Base-by-base conservation (phyloP, 2,797 vertebrate genomes). In the Anolis apletophallus region DNA sequence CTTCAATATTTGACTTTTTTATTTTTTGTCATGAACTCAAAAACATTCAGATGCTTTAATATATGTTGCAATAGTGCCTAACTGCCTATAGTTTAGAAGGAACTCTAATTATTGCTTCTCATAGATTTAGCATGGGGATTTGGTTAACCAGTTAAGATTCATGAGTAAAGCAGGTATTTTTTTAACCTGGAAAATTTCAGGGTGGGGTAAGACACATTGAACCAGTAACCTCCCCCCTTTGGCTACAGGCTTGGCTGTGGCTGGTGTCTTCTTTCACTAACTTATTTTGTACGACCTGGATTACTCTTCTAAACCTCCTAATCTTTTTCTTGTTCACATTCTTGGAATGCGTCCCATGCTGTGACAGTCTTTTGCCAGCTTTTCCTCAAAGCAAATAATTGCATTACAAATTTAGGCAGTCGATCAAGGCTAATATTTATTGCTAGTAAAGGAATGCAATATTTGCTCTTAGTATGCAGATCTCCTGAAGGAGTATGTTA, bases 291-390 rank as follows among this genome's bases (percentile, higher is more conserved):
- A 54, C 21, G 29, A 72, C 9, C 85, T 55, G 50, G 55, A 68
- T 80, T 74, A 78, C 32, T 79, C 73, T 83, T 71, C 40, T 26
- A 83, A 83, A 73, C 29, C 57, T 8, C 68, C 34, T 57, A 79
- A 80, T 80, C 77, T 75, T 46, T 14, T 64, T 71, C 52, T 79
- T 85, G 40, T 77, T 71, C 81, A 71, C 61, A 69, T 84, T 87
- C 64, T 85, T 86, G n/a, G 23, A 73, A 26, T 80, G 8, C 50
- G 34, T 74, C 29, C 50, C 34, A 50, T 74, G 50, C 50, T 46
- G 29, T 81, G 2, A 72, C 77, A 77, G 1, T 78, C 67, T 34
- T 14, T 23, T 71, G 50, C 34, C 36, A 72, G 64, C 55, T 81
- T 77, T 21, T 40, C 73, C 40, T 69, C 46, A 78, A 71, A 67